phyloP scores from a whole-genome alignment of 92 coral and sea anemone genomes.

The Heteractis magnifica region DNA sequence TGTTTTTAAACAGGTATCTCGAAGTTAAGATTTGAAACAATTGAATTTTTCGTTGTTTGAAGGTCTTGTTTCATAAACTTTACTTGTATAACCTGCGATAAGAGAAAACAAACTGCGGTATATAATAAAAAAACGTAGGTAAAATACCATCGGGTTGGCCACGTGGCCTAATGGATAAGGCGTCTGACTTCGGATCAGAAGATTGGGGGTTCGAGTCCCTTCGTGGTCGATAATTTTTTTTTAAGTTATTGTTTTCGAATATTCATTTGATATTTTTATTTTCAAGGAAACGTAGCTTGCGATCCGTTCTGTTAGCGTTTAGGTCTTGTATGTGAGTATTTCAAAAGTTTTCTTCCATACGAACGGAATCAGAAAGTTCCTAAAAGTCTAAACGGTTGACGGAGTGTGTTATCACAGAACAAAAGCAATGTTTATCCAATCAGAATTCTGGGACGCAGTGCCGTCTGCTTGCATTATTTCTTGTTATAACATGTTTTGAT shows the following conservation, averaged over 20 bases:
- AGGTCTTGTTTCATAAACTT: slow-evolving; percentile 18
- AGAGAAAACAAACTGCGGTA: slow-evolving; percentile 8
- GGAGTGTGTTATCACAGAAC: too few relatives aligned
- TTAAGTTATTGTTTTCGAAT: too few relatives aligned
- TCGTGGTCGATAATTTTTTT: slow-evolving; percentile 19
- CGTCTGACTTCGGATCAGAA: slow-evolving; percentile 65
- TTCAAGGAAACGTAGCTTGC: background rate
- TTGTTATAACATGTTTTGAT: background rate
- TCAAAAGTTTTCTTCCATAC: too few relatives aligned
- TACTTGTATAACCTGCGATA: slow-evolving; percentile 12
- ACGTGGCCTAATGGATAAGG: slow-evolving; percentile 79
- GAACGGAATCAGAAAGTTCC: too few relatives aligned
- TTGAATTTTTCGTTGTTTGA: background rate
- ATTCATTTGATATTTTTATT: background rate
- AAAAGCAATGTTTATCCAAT: too few relatives aligned
- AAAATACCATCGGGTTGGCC: slow-evolving; percentile 9
- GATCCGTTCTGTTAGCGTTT: too few relatives aligned
- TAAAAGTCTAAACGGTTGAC: too few relatives aligned
- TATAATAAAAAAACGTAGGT: background rate
- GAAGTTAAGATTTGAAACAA: background rate
- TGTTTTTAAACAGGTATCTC: background rate
- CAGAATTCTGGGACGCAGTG: too few relatives aligned
- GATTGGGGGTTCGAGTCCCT: slow-evolving; percentile 49
- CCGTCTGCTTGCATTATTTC: too few relatives aligned
- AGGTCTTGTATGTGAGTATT: too few relatives aligned